Conservation (phyloP, 2,888 invertebrate species). For the Fissipunctia ypsillon region DNA sequence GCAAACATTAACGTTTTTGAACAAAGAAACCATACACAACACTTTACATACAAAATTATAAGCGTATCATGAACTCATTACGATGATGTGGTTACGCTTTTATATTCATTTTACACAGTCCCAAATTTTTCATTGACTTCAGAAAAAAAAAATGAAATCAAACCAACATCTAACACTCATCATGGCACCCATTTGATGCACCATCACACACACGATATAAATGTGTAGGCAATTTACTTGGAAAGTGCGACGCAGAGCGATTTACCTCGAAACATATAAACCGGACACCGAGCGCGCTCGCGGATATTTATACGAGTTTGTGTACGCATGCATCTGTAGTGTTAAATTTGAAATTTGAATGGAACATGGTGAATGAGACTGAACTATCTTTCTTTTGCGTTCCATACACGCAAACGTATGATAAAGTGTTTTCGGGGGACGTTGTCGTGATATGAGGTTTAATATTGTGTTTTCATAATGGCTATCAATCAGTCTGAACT, state of each 20-base stretch:
- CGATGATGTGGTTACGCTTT: neutral
- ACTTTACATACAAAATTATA: neutral
- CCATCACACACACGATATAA: constrained; percentile 38
- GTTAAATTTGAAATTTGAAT: constrained; percentile 5
- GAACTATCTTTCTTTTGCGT: neutral
- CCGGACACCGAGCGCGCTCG: constrained; percentile 51
- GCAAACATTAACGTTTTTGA: neutral
- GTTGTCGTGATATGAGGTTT: neutral
- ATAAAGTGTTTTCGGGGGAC: neutral
- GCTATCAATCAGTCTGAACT: neutral
- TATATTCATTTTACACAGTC: neutral
- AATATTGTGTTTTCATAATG: neutral
- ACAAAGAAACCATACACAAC: neutral
- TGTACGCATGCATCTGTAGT: neutral
- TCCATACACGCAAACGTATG: neutral
- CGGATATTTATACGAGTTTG: constrained; percentile 28
- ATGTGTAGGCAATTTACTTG: constrained; percentile 61
- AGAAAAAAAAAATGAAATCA: constrained; percentile 29
- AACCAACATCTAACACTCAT: constrained; percentile 30
- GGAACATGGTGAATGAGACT: neutral
- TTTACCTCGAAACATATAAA: constrained; percentile 75
- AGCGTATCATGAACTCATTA: neutral
- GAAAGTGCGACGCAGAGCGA: constrained; percentile 71
- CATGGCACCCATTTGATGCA: constrained; percentile 33
- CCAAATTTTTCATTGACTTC: neutral